Base-by-base conservation (phyloP, 2,888 invertebrate species). In the Archips xylosteana region DNA sequence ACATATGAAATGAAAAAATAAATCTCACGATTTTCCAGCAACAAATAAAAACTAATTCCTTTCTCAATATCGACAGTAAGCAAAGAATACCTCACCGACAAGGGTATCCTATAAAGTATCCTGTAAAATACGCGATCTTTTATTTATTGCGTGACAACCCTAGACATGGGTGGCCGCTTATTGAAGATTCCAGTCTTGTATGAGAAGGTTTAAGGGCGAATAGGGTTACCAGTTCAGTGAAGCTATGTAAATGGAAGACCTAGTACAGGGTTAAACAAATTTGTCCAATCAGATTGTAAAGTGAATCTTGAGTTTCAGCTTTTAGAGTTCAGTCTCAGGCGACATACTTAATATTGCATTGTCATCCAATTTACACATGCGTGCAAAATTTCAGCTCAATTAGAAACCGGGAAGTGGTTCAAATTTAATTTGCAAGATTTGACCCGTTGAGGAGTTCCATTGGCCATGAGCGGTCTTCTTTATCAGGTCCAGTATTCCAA, bases 111-210 rank as follows among this genome's bases (percentile, higher is more conserved):
- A 72, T 72, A 72, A 72, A 72, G 47, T 65, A 72, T 54, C 66
- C 67, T 54, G 6, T 49, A 49, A 13, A n/a, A 49, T 49, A n/a
- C 13, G 49, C 15, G 15, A 15, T 15, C 61, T 68, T 70, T 70
- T 54, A 71, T 72, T 68, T 62, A 57, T 34, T 59, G 49, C 15
- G 71, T 72, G 72, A 62, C 73, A 73, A 69, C 73, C 73, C 73
- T 73, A 64, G 63, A 73, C 61, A 61, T 67, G 71, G 71, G 66
- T 71, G 60, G 45, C 60, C 13, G 68, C 59, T 73, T 73, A 73
- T 73, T 73, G 73, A 62, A 64, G 68, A 73, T 73, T 73, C 73
- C 63, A 59, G 69, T 63, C 67, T 72, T 13, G 63, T 63, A 23
- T 23, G 23, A 36, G 39, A 65, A 71, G 71, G 61, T 65, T 65